phyloP scores from a whole-genome alignment of 2,113 vertebrate species.

The Cottus gobio region DNA sequence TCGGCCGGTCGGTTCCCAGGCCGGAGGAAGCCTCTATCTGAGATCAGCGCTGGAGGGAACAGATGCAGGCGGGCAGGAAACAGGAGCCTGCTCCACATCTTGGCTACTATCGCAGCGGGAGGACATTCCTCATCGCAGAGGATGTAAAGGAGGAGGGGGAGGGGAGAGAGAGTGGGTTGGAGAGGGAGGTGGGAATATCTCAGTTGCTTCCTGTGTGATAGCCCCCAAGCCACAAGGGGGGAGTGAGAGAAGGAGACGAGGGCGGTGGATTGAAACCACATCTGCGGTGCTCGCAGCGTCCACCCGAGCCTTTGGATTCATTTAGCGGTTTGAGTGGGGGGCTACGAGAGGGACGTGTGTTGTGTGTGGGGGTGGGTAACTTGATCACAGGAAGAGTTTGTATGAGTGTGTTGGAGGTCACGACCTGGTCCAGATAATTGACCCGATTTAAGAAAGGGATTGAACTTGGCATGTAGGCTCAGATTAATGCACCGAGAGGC shows the following conservation, averaged over 20 bases:
- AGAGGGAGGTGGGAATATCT: conserved; percentile 60
- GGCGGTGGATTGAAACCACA: conserved; percentile 37
- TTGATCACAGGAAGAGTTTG: conserved; percentile 41
- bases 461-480: background rate
- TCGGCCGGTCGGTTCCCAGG: conserved; percentile 72
- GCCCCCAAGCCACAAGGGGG: conserved; percentile 47
- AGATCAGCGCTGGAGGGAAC: conserved; percentile 74
- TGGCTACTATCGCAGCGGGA: conserved; percentile 73
- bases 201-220: conserved; percentile 73
- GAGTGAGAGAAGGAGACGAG: conserved; percentile 18
- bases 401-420: conserved; percentile 16
- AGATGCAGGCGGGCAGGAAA: conserved; percentile 77
- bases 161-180: background rate
- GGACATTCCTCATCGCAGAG: conserved; percentile 77
- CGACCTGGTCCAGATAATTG: conserved; percentile 26
- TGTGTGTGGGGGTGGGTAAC: background rate
- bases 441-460: background rate
- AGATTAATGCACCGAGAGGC: background rate
- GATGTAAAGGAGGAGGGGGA: conserved; percentile 52
- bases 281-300: conserved; percentile 39
- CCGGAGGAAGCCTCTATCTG: conserved; percentile 65
- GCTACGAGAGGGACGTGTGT: conserved; percentile 2
- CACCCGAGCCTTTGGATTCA: conserved; percentile 56
- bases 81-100: conserved; percentile 73
- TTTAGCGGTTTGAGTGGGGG: conserved; percentile 59